Conservation (phyloP, 2,888 invertebrate species). For the Drosophila melanosoma region DNA sequence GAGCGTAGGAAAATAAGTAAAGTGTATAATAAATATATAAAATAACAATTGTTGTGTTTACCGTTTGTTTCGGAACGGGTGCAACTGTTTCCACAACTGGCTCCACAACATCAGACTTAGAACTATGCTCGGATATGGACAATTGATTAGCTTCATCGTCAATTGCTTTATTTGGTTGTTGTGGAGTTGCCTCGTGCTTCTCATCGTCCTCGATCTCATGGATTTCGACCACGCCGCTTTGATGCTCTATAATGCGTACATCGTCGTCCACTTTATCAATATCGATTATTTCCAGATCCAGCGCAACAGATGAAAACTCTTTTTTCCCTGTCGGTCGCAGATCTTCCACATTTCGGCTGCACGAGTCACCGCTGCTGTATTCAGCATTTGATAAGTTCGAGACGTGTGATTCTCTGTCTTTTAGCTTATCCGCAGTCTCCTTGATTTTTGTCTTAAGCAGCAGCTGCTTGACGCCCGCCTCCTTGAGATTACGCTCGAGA, state of each 20-base stretch:
- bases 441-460: conserved; percentile 84
- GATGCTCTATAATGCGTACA: conserved; percentile 77
- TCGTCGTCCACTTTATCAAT: conserved; percentile 82
- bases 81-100: background rate
- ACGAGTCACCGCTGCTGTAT: conserved; percentile 59
- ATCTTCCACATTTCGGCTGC: conserved; percentile 35
- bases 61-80: conserved; percentile 26
- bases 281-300: conserved; percentile 73
- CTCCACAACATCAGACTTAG: conserved; percentile 15
- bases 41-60: background rate
- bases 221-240: conserved; percentile 72
- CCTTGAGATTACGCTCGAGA: conserved; percentile 83
- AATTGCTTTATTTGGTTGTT: conserved; percentile 3
- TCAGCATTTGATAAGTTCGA: conserved; percentile 58
- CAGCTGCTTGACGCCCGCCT: conserved; percentile 84
- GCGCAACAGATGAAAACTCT: conserved; percentile 1
- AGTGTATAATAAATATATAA: background rate
- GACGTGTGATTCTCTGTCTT: conserved; percentile 66
- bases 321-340: conserved; percentile 16
- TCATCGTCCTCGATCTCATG: conserved; percentile 75
- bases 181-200: conserved; percentile 35
- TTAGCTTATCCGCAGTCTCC: conserved; percentile 74
- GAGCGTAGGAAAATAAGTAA: background rate
- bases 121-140: conserved; percentile 22
- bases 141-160: conserved; percentile 19